Percentiles rank a stretch among this genome's conserved stretches.
Evolutionary conservation across 2,797 vertebrate genomes (phyloP).

Genomic region (Austrolebias charrua): DNA sequence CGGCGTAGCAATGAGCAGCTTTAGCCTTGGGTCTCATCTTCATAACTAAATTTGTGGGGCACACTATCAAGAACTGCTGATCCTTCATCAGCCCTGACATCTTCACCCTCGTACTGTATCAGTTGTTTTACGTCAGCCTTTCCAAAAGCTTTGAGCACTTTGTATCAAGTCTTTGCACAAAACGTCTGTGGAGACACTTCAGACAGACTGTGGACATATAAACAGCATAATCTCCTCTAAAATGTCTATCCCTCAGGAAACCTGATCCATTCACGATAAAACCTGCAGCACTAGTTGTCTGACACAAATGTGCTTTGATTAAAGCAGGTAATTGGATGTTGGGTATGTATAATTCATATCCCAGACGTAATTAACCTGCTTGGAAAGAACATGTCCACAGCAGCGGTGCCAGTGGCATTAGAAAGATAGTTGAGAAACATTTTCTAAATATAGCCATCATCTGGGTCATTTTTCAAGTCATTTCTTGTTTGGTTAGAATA

Average conservation of each 20-base stretch:
- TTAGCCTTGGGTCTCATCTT: conserved; percentile 12
- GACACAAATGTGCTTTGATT: conserved; percentile 51
- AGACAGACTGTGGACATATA: conserved; percentile 3
- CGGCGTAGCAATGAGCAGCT: neutral
- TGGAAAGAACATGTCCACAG: conserved; percentile 23
- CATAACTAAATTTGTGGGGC: conserved; percentile 23
- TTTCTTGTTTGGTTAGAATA: neutral
- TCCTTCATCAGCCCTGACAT: neutral
- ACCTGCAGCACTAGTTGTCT: conserved; percentile 9
- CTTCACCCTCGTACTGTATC: conserved; percentile 2
- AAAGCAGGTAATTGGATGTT: conserved; percentile 56
- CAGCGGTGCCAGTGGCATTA: conserved; percentile 12
- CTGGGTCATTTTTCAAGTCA: conserved; percentile 35
- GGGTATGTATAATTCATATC: conserved; percentile 44
- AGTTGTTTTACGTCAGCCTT: conserved; percentile 1
- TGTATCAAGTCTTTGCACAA: neutral
- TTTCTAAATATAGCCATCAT: conserved; percentile 36
- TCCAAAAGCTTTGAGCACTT: neutral
- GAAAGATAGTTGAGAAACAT: conserved; percentile 12
- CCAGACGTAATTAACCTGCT: conserved; percentile 54
- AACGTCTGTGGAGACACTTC: neutral
- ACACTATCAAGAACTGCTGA: conserved; percentile 8
- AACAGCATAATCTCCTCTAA: conserved; percentile 18
- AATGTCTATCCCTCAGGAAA: conserved; percentile 12
- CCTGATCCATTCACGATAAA: conserved; percentile 8